Evolutionary conservation across 1,140 invertebrate genomes (phyloP).

Genomic region (Cydia strobilella): DNA sequence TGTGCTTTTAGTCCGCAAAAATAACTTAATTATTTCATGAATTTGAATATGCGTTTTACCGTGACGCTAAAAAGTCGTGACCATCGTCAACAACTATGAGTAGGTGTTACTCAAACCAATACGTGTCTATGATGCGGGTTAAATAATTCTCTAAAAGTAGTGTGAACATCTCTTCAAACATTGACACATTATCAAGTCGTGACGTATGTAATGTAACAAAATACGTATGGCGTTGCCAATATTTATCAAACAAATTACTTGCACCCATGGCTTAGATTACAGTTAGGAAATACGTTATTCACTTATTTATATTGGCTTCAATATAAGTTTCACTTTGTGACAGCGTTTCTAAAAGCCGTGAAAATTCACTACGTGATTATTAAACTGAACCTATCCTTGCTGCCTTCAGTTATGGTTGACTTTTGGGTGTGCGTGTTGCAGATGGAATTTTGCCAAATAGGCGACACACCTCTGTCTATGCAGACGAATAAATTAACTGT

Average conservation of each 20-base stretch:
- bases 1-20: too few relatives aligned
- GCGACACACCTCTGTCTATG: constrained; percentile 73
- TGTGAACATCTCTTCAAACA: constrained; percentile 28
- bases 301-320: constrained; percentile 76
- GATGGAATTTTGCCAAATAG: constrained; percentile 72
- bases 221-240: constrained; percentile 38
- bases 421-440: constrained; percentile 35
- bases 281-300: constrained; percentile 71
- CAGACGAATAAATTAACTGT: constrained; percentile 79
- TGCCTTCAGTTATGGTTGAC: constrained; percentile 35
- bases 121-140: constrained; percentile 4
- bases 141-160: constrained; percentile 22
- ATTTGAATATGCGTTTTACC: not conserved
- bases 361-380: constrained; percentile 46
- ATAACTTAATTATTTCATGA: not conserved
- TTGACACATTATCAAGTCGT: constrained; percentile 29
- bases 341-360: constrained; percentile 61
- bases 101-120: constrained; percentile 5
- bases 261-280: constrained; percentile 47
- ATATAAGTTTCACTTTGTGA: constrained; percentile 70
- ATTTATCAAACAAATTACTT: constrained; percentile 57
- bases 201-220: constrained; percentile 18
- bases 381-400: constrained; percentile 44
- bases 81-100: not conserved
- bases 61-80: not conserved